A percentile compares a stretch with the other conserved stretches of the same genome.
These are phyloP conservation scores for Megaleporinus macrocephalus DNA, from an alignment of 2,113 vertebrate genomes.

Conservation along the genomic window DNA sequence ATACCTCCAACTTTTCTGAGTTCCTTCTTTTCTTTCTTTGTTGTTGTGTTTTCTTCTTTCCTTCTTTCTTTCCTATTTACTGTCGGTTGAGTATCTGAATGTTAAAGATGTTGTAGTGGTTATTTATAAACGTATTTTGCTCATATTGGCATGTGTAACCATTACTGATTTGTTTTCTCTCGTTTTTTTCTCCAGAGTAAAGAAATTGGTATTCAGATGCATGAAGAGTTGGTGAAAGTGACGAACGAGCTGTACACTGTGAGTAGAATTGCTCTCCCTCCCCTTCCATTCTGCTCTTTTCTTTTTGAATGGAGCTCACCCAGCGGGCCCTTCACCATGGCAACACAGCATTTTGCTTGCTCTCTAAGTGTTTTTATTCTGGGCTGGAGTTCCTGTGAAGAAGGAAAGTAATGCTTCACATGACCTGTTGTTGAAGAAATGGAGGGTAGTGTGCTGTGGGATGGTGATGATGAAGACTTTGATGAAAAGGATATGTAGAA, in stretches of 20 bases:
- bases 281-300: conserved; percentile 17
- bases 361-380: conserved; percentile 16
- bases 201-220: conserved; percentile 98
- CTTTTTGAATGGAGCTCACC: conserved; percentile 28
- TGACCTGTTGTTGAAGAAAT: conserved; percentile 23
- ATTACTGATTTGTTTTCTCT: neutral
- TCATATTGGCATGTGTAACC: conserved; percentile 17
- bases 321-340: conserved; percentile 46
- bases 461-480: neutral
- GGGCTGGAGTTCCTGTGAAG: neutral
- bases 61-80: too few species aligned
- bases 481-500: neutral
- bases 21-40: too few species aligned
- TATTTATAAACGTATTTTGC: too few species aligned
- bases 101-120: too few species aligned
- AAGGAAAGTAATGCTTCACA: conserved; percentile 8
- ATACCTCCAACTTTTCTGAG: too few species aligned
- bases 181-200: conserved; percentile 87
- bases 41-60: too few species aligned
- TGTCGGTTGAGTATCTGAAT: too few species aligned
- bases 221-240: conserved; percentile 96
- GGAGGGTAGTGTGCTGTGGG: neutral
- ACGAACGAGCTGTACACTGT: conserved; percentile 98
- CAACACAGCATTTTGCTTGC: conserved; percentile 34
- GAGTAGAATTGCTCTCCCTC: conserved; percentile 71